These are phyloP conservation scores for Falcaria lacertinaria DNA, from an alignment of 2,888 invertebrate species.

Conservation along the genomic window DNA sequence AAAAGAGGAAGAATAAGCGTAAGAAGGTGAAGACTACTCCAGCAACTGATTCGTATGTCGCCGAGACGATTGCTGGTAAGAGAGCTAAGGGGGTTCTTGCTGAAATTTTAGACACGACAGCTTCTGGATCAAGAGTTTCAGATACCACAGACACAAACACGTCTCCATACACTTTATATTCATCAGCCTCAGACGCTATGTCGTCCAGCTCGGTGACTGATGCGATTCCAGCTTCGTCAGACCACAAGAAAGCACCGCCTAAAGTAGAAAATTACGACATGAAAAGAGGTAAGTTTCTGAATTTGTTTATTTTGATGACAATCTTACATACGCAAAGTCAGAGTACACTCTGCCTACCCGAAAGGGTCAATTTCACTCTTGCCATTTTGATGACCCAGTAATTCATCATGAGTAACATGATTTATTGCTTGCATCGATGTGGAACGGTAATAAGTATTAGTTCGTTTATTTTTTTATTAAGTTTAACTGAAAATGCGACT, in stretches of 20 bases:
- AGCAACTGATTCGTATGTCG: slow-evolving; percentile 28
- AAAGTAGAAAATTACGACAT: slow-evolving; percentile 38
- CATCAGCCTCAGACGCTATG: slow-evolving; percentile 12
- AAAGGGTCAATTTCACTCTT: too few relatives aligned
- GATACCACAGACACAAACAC: slow-evolving; percentile 17
- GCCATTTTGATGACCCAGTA: too few relatives aligned
- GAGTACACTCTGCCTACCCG: too few relatives aligned
- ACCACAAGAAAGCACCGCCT: slow-evolving; percentile 43
- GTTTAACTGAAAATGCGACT: too few relatives aligned
- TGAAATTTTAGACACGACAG: slow-evolving; percentile 13
- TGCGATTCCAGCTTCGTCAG: slow-evolving; percentile 48
- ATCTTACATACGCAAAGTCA: slow-evolving; percentile 5
- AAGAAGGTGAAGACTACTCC: slow-evolving; percentile 26
- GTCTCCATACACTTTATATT: slow-evolving; percentile 17
- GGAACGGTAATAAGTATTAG: too few relatives aligned
- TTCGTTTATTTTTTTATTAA: too few relatives aligned
- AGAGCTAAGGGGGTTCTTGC: slow-evolving; percentile 19
- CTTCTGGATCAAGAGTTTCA: slow-evolving; percentile 10
- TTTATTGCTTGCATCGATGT: too few relatives aligned
- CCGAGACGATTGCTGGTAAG: slow-evolving; percentile 27
- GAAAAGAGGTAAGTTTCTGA: slow-evolving; percentile 48
- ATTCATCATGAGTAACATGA: too few relatives aligned
- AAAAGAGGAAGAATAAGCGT: slow-evolving; percentile 44
- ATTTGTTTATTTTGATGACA: slow-evolving; percentile 3
- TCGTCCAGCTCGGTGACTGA: slow-evolving; percentile 31